These are phyloP conservation scores for Chymomyza costata DNA, from an alignment of 1,140 invertebrate species.

Conservation along the genomic window DNA sequence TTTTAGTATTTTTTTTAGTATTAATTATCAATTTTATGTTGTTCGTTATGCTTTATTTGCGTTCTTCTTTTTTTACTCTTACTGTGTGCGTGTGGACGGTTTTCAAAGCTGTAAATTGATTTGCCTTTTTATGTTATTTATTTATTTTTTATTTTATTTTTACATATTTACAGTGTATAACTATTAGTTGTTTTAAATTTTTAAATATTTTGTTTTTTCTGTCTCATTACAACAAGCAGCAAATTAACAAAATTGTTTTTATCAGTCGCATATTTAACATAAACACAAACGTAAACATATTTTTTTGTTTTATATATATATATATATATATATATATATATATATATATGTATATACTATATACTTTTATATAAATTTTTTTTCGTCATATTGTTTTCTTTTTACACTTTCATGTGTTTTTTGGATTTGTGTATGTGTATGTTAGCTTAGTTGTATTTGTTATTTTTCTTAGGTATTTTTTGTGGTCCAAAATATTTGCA, in stretches of 20 bases:
- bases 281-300: conserved; percentile 31
- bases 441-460: conserved; percentile 13
- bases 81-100: conserved; percentile 74
- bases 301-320: conserved; percentile 27
- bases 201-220: conserved; percentile 37
- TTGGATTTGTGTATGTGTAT: conserved; percentile 11
- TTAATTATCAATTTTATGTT: conserved; percentile 10
- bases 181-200: conserved; percentile 34
- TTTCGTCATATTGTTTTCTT: neutral
- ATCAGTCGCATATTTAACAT: conserved; percentile 64
- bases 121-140: conserved; percentile 22
- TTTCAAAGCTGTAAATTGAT: conserved; percentile 75
- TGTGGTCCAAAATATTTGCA: conserved; percentile 51
- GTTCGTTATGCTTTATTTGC: conserved; percentile 15
- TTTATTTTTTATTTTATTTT: conserved; percentile 39
- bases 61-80: conserved; percentile 41
- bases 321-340: conserved; percentile 34
- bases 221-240: conserved; percentile 67
- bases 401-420: neutral
- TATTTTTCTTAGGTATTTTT: conserved; percentile 33
- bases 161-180: conserved; percentile 73
- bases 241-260: conserved; percentile 63
- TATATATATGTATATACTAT: conserved; percentile 32
- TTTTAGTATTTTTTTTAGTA: conserved; percentile 1
- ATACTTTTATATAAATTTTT: conserved; percentile 19